phyloP scores from a whole-genome alignment of 1,140 invertebrate species.

The Drosophila sechellia region DNA sequence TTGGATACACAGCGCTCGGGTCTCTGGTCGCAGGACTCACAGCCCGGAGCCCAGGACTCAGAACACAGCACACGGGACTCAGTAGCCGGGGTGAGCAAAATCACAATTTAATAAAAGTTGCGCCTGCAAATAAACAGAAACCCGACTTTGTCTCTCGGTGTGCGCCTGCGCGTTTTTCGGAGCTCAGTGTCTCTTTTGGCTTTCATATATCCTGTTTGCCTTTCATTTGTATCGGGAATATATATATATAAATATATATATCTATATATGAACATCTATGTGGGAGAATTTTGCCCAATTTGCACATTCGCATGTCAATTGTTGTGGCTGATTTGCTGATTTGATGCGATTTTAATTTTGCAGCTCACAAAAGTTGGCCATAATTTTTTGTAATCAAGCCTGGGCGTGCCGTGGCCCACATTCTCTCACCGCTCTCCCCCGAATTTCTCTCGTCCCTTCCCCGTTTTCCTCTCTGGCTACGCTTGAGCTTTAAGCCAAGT shows the following conservation, averaged over 20 bases:
- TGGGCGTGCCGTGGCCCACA: conserved; percentile 42
- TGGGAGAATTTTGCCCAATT: conserved; percentile 29
- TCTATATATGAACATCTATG: not conserved
- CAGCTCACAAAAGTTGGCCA: conserved; percentile 28
- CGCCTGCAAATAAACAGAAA: conserved; percentile 79
- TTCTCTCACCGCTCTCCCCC: conserved; percentile 1
- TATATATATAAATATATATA: conserved; percentile 10
- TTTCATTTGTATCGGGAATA: conserved; percentile 40
- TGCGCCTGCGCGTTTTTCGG: conserved; percentile 50
- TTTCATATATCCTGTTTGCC: conserved; percentile 35
- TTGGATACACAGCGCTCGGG: conserved; percentile 49
- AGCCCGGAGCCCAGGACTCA: conserved; percentile 1
- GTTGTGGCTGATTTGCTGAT: conserved; percentile 57
- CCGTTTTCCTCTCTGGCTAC: conserved; percentile 18
- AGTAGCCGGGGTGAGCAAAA: conserved; percentile 55
- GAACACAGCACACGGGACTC: not conserved
- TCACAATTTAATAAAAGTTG: conserved; percentile 82
- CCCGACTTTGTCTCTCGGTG: conserved; percentile 39
- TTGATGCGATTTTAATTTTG: conserved; percentile 60
- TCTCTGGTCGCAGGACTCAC: conserved; percentile 6
- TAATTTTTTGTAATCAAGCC: conserved; percentile 46
- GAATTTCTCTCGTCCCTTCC: not conserved
- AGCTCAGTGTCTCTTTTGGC: conserved; percentile 34
- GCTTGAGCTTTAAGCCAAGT: conserved; percentile 42
- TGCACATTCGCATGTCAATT: conserved; percentile 56